phyloP scores from a whole-genome alignment of 2,113 vertebrate species.

The Notothenia rossii region DNA sequence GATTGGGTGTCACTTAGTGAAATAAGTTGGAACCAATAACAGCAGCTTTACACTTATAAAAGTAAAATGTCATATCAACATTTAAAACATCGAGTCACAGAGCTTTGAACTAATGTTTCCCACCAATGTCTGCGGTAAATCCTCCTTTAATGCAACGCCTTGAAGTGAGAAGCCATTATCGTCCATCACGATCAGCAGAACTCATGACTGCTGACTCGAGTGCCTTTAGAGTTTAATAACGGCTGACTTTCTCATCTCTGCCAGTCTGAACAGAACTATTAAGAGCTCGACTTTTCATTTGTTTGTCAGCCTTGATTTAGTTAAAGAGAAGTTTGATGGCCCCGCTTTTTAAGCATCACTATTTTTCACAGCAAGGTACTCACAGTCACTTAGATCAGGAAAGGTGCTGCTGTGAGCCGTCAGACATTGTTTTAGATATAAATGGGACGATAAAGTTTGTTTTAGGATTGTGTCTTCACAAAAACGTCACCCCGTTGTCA shows the following conservation, averaged over 20 bases:
- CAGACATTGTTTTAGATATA: not conserved
- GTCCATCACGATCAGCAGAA: not conserved
- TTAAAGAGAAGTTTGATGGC: conserved; percentile 8
- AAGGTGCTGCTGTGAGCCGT: not conserved
- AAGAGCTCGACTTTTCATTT: conserved; percentile 7
- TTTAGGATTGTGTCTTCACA: too few species aligned
- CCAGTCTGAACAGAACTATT: not conserved
- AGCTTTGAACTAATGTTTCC: not conserved
- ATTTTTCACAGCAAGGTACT: not conserved
- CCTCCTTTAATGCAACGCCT: not conserved
- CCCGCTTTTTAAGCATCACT: not conserved
- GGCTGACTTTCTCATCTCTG: conserved; percentile 9
- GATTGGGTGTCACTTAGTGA: too few species aligned
- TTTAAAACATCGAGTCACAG: too few species aligned
- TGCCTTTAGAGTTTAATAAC: conserved; percentile 3
- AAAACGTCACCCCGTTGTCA: too few species aligned
- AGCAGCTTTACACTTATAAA: too few species aligned
- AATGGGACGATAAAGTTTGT: not conserved
- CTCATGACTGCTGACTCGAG: not conserved
- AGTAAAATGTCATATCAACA: too few species aligned
- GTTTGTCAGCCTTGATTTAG: conserved; percentile 15
- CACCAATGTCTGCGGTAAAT: not conserved
- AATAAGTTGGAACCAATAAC: too few species aligned
- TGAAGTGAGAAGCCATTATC: not conserved
- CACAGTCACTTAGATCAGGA: not conserved